Base-by-base conservation (phyloP, 2,888 invertebrate genomes). In the Chrysolina oricalcia region DNA sequence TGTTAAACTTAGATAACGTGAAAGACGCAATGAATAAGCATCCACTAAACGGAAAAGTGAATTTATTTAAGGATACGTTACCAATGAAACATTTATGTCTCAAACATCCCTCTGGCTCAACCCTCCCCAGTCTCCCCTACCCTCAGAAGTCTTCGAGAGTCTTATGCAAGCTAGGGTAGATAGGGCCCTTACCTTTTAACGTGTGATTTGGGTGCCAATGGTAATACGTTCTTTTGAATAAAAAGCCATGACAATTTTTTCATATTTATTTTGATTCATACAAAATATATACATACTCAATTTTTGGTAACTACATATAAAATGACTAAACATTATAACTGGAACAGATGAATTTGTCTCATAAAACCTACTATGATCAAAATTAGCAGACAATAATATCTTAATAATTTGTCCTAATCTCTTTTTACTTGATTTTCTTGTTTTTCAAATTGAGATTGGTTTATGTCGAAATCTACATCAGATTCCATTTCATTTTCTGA, bases 401-500 rank as follows among this genome's bases (percentile, higher is more conserved):
- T 48, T 5, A 48, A 48, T 48, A 48, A 53, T 53, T 21, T 53
- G 10, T 11, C 50, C 50, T 43, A 43, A 43, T 43, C 43, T 10
- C 21, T 6, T 48, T 48, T 48, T n/a, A 8, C n/a, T 23, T 21
- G 35, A 59, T 35, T 27, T 35, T 59, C 56, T 9, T 46, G 27
- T 19, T 70, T 63, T 43, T 64, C 64, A 35, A 63, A 70, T 27
- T 53, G 59, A 70, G 72, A 66, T 73, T 73, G 72, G 64, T 70
- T 75, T 5, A 87, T 72, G 73, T 87, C 85, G 73, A 87, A 90
- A 67, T 90, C 90, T 69, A 88, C 78, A 79, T 95, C 95, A 0
- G 94, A 94, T 86, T 95, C 96, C 76, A 95, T 90, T 88, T 96
- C 96, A 83, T 95, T 95, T 86, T 96, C 96, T 0, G 96, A 96